Base-by-base conservation (phyloP, 92 coral and sea anemone species). In the Meandrina meandrites region DNA sequence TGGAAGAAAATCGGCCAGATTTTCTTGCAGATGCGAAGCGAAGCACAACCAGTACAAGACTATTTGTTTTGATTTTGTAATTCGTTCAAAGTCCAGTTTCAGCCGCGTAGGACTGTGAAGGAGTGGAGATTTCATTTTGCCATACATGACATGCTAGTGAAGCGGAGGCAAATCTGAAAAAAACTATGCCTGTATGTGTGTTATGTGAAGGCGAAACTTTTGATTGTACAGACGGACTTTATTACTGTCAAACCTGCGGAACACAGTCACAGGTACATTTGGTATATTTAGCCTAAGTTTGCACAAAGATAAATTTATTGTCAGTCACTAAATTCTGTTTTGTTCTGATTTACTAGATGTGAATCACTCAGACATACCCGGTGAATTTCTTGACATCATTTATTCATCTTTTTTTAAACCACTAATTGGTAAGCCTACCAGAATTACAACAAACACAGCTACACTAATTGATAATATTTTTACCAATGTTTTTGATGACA, bases 121-220 rank as follows among this genome's bases (percentile, higher is more conserved):
- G 21, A 75, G 80, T 36, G 32, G 88, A 42, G 67, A 11, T 40
- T 58, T 35, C 72, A 51, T 32, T 37, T 42, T 15, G n/a, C 3
- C 42, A 18, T 84, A 84, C 60, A 84, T 76, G 15, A 37, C 12
- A 9, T 54, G 0, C 0, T 2, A 24, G 35, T 27, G 30, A 1
- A 57, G 72, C 28, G 13, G 35, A 6, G 19, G 14, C 47, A 34
- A 34, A 28, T 22, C 22, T 47, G 67, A 27, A 27, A 17, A 62
- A 51, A 18, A 97, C n/a, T n/a, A n/a, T 97, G 99, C 98, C 98
- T 3, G 89, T 86, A 30, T 95, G 99, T 92, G 94, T 64, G 30
- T 21, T 95, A 34, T 97, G 99, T 45, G 94, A 93, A 18, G 90
- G 94, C 45, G 94, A 95, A 66, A 87, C 64, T 12, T 97, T 97